Conservation (phyloP, 2,888 invertebrate species). For the Electrophaes corylata region DNA sequence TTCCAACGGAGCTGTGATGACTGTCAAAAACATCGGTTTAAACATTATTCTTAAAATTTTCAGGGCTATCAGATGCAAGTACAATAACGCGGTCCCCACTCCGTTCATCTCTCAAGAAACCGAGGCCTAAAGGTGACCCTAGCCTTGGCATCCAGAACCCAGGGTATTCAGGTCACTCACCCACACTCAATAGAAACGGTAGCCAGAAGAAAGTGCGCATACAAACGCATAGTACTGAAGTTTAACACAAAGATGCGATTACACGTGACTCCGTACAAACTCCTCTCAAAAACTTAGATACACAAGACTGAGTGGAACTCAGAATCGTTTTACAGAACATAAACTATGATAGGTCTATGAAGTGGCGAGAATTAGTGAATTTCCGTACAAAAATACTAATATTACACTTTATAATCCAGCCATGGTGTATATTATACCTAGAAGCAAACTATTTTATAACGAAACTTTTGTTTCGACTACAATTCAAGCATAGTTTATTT, state of each 20-base stretch:
- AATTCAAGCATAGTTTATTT: too few relatives aligned
- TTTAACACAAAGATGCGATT: slow-evolving; percentile 52
- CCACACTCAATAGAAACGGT: slow-evolving; percentile 92
- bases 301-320: too few relatives aligned
- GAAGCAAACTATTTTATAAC: neutral
- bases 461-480: neutral
- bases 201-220: slow-evolving; percentile 96
- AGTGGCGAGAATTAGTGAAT: too few relatives aligned
- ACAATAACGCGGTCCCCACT: slow-evolving; percentile 75
- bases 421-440: too few relatives aligned
- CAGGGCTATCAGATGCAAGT: slow-evolving; percentile 73
- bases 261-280: too few relatives aligned
- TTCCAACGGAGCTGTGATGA: too few relatives aligned
- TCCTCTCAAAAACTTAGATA: too few relatives aligned
- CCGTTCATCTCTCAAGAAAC: slow-evolving; percentile 93
- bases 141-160: slow-evolving; percentile 94
- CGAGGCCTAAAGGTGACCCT: slow-evolving; percentile 81
- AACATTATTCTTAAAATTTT: neutral
- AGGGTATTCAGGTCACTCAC: slow-evolving; percentile 91
- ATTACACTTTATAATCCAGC: too few relatives aligned
- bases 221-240: slow-evolving; percentile 96
- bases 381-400: too few relatives aligned
- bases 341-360: too few relatives aligned
- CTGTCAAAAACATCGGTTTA: too few relatives aligned
- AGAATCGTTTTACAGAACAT: too few relatives aligned